Conservation (phyloP, 2,888 invertebrate species). For the Cancer borealis region DNA sequence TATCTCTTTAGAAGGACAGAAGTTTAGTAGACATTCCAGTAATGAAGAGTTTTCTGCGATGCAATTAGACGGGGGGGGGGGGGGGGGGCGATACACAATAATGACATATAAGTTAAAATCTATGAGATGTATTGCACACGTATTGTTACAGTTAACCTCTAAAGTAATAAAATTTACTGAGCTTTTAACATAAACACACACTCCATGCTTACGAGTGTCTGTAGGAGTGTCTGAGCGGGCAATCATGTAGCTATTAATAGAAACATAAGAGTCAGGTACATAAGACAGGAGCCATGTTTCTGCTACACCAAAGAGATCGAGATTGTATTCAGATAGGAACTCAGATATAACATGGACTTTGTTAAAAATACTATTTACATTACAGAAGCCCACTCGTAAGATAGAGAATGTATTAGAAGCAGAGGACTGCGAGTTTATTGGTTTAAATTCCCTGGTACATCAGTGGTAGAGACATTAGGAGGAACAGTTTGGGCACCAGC, state of each 20-base stretch:
- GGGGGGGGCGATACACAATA: not conserved
- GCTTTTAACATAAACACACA: not conserved
- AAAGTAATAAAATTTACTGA: not conserved
- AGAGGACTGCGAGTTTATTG: not conserved
- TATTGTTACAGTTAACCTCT: not conserved
- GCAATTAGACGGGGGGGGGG: not conserved
- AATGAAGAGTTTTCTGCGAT: too few species aligned
- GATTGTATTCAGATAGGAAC: conserved; percentile 23
- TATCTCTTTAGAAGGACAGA: too few species aligned
- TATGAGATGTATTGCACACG: not conserved
- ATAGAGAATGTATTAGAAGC: not conserved
- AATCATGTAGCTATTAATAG: not conserved
- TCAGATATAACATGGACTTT: conserved; percentile 23
- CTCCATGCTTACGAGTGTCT: not conserved
- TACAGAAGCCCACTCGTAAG: not conserved
- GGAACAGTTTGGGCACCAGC: not conserved
- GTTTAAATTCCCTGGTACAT: not conserved
- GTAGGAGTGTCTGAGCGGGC: not conserved
- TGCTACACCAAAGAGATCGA: conserved; percentile 14
- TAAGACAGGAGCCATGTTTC: not conserved
- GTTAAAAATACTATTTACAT: conserved; percentile 26
- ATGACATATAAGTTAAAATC: not conserved
- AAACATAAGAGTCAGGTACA: conserved; percentile 5
- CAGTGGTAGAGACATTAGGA: not conserved
- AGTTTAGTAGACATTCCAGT: too few species aligned